Base-by-base conservation (phyloP, 1,140 invertebrate genomes). In the Brachionus asplanchnoidis region DNA sequence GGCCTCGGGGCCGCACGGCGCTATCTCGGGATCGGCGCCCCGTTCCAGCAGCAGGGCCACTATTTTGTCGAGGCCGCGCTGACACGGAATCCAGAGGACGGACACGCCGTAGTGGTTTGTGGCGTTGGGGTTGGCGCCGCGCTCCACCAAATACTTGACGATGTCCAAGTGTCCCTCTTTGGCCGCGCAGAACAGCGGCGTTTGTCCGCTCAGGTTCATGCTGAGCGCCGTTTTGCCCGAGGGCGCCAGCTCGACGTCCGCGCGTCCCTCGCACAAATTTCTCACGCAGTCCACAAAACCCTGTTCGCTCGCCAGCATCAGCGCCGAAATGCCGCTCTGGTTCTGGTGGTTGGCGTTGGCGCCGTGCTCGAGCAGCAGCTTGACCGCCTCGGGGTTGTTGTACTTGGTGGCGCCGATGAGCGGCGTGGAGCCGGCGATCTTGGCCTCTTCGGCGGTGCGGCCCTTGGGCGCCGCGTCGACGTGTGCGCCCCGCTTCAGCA, bases 141-240 rank as follows among this genome's bases (percentile, higher is more conserved):
- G 96, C 20, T 95, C 92, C 23, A 99, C 90, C 23, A 99, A 91
- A 87, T 95, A 94, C 87, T 94, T 94, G 65, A 99, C 96, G 73
- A 99, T 95, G 20, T 93, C 93, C 88, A 98, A 95, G 88, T 99
- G 96, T 88, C 99, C 99, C 90, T 98, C 97, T 91, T 99, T 97
- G 4, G 97, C 97, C 9, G 97, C 97, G 95, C 99, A 98, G 88
- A 99, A 99, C 6, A 99, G 91, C 5, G 97, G 96, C 11, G 97
- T 99, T 42, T 85, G 84, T 7, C 84, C 84, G 26, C 73, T 46
- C 53, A 85, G 46, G 44, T 85, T 79, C 84, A 85, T 79, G 9
- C 40, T 32, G 7, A 79, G 14, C 14, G 84, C 84, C 2, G 73
- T 85, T 28, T 65, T 79, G 20, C 84, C 84, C 3, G 46, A 56